Percentiles rank a stretch among this genome's conserved stretches.
Evolutionary conservation across 2,113 vertebrate genomes (phyloP).

Genomic region (Benthochromis sp.): DNA sequence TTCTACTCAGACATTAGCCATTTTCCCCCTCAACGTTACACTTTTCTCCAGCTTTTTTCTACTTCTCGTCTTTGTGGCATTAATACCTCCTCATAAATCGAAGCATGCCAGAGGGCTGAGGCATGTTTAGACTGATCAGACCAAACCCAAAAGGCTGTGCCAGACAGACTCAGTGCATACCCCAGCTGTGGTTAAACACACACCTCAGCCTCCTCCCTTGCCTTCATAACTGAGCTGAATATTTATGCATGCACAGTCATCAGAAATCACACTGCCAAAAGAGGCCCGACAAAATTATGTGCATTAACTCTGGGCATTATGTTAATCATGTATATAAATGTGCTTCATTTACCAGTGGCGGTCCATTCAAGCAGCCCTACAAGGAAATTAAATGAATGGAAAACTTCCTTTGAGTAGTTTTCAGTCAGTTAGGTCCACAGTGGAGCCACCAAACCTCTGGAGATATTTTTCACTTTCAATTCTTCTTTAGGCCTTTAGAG

Average conservation of each 20-base stretch:
- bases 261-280: background rate
- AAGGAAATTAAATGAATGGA: background rate
- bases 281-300: background rate
- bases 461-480: constrained; percentile 7
- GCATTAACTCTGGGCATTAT: background rate
- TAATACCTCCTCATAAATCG: constrained; percentile 1
- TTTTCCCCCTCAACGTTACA: background rate
- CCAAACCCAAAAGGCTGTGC: constrained; percentile 22
- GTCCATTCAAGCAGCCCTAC: background rate
- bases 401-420: background rate
- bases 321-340: background rate
- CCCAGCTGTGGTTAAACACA: constrained; percentile 4
- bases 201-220: background rate
- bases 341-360: background rate
- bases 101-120: background rate
- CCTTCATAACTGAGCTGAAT: background rate
- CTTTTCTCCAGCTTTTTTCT: background rate
- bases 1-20: background rate
- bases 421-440: background rate
- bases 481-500: constrained; percentile 17
- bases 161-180: background rate
- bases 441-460: background rate
- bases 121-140: constrained; percentile 47
- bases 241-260: background rate
- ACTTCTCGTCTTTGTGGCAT: background rate